A percentile compares a stretch with the other conserved stretches of the same genome.
Conservation (phyloP, 2,797 vertebrate species). For the Notolabrus celidotus region DNA sequence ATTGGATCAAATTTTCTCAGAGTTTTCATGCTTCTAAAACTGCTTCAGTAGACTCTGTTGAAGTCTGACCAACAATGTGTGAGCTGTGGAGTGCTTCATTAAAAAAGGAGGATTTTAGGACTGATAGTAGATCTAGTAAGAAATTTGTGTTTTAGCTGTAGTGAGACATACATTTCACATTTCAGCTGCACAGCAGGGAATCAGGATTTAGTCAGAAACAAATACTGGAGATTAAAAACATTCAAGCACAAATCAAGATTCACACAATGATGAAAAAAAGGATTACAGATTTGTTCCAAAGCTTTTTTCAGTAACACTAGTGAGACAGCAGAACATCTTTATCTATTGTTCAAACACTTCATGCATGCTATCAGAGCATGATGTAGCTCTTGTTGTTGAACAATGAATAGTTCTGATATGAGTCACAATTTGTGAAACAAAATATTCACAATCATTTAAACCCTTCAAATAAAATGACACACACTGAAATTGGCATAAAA, state of each 20-base stretch:
- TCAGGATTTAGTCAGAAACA: constrained; percentile 71
- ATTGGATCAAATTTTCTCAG: constrained; percentile 29
- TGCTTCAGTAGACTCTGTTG: constrained; percentile 18
- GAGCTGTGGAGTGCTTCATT: constrained; percentile 28
- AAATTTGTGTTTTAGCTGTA: constrained; percentile 33
- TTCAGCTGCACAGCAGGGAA: constrained; percentile 58
- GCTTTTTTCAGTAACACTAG: constrained; percentile 14
- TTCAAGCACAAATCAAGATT: constrained; percentile 71
- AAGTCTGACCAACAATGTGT: constrained; percentile 23
- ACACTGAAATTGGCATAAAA: no score
- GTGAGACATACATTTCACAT: constrained; percentile 49
- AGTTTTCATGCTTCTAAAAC: constrained; percentile 10
- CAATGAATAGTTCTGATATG: no score
- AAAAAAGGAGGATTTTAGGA: constrained; percentile 40
- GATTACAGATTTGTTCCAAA: constrained; percentile 75
- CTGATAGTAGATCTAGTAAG: no score
- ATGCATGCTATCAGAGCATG: constrained; percentile 9
- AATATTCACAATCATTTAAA: no score
- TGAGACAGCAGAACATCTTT: constrained; percentile 34
- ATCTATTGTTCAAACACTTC: constrained; percentile 39
- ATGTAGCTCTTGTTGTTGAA: constrained; percentile 7
- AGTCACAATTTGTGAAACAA: no score
- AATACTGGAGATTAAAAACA: constrained; percentile 69
- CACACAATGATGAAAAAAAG: constrained; percentile 74
- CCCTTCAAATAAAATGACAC: no score